phyloP scores from a whole-genome alignment of 2,113 vertebrate genomes.

The Osmerus mordax region DNA sequence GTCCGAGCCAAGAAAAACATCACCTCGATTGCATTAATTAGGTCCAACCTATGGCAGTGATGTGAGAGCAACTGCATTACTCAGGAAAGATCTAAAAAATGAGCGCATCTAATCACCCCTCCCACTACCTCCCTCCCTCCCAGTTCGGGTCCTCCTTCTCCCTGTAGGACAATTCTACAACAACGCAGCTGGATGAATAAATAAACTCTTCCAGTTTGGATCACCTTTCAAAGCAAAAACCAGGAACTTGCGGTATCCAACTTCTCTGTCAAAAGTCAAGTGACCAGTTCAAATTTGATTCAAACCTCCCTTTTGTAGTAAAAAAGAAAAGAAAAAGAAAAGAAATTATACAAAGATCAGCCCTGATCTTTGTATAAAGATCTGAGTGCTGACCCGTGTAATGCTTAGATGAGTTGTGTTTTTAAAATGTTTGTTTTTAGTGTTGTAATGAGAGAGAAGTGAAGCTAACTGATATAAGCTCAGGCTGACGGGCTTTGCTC shows the following conservation, averaged over 20 bases:
- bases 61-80: constrained; percentile 49
- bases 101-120: constrained; percentile 47
- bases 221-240: constrained; percentile 42
- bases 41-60: constrained; percentile 57
- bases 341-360: no score
- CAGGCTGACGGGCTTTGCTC: constrained; percentile 11
- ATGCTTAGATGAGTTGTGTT: constrained; percentile 31
- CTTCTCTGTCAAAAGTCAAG: constrained; percentile 10
- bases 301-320: no score
- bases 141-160: background rate
- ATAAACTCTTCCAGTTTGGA: constrained; percentile 39
- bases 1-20: constrained; percentile 81
- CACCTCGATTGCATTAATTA: constrained; percentile 81
- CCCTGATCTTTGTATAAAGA: no score
- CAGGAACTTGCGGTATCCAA: constrained; percentile 8
- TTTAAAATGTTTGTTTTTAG: constrained; percentile 29
- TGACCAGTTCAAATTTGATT: constrained; percentile 16
- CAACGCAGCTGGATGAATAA: constrained; percentile 47
- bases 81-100: constrained; percentile 35
- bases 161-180: constrained; percentile 36
- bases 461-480: constrained; percentile 35
- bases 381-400: constrained; percentile 15
- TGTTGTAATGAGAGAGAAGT: constrained; percentile 40
- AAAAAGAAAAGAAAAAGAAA: no score
- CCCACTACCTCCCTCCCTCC: constrained; percentile 13